Evolutionary conservation across 1,140 invertebrate species (phyloP), one percentile per base, ranked within the genome.

Genomic region (Propsilocerus akamusi): DNA sequence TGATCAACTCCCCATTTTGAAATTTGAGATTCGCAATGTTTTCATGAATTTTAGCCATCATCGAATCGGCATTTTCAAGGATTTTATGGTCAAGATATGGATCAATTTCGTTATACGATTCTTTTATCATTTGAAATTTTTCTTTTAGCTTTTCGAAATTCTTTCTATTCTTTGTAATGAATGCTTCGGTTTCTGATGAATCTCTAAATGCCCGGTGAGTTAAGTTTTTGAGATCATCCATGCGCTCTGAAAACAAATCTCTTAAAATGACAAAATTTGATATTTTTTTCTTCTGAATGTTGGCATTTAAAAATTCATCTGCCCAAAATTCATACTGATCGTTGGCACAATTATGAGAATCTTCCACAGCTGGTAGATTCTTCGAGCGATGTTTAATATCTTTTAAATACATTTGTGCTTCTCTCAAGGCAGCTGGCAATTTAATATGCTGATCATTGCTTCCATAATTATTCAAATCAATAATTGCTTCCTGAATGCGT

Each of bases 71-170:
- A 52, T 47, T 32, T 61, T 60, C 12, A 68, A 50, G 3, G 55
- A 49, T 37, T 20, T 41, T 37, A 25, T 51, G 22, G 3, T 26
- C 48, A 11, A 51, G 46, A 22, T 52, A 51, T 8, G 25, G 17
- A 46, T 55, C 53, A n/a, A 54, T 34, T 25, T 46, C 50, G 6
- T 23, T 23, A 48, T 47, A 48, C 34, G 52, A 47, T 26, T 50
- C 55, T 78, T 75, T 52, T 74, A 77, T 53, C 72, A 69, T 50
- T 67, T 67, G 1, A 75, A 66, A 10, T 66, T 66, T 5, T 67
- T 58, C 7, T 62, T 69, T 50, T 66, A 59, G 48, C 65, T 52
- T 53, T 65, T 61, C 8, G 67, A 56, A n/a, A 61, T 54, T 4
- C 52, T 56, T 46, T 55, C 53, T 10, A 68, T 41, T 41, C 11